A percentile compares a stretch with the other conserved stretches of the same genome.
Conservation (phyloP, 2,888 invertebrate genomes). For the Poecilus cupreus region DNA sequence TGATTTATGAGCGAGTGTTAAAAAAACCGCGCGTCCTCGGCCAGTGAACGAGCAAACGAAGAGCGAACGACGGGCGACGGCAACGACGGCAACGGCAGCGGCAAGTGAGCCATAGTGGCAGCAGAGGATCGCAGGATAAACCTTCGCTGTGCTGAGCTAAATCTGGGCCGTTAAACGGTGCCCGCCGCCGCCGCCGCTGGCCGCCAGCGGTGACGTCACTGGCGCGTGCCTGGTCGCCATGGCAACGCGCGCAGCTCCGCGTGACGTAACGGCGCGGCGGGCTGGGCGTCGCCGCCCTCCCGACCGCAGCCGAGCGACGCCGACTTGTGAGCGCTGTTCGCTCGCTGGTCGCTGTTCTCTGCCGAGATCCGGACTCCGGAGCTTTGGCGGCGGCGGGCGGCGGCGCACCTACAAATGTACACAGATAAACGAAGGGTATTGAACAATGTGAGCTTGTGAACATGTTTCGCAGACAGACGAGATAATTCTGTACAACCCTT, state of each 20-base stretch:
- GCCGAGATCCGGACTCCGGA: neutral
- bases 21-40: conserved; percentile 31
- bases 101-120: conserved; percentile 8
- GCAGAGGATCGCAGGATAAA: conserved; percentile 21
- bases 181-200: conserved; percentile 6
- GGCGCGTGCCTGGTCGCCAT: conserved; percentile 41
- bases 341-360: neutral
- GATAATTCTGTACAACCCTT: too few species aligned
- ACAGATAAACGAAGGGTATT: conserved; percentile 30
- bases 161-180: conserved; percentile 52
- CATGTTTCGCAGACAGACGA: too few species aligned
- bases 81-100: neutral
- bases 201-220: conserved; percentile 23
- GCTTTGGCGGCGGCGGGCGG: neutral
- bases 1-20: conserved; percentile 28
- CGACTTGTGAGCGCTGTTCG: neutral
- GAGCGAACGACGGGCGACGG: neutral
- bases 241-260: conserved; percentile 46
- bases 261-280: conserved; percentile 45
- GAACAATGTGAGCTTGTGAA: conserved; percentile 6
- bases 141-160: conserved; percentile 38
- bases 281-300: conserved; percentile 45
- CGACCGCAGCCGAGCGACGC: conserved; percentile 1
- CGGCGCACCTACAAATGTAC: conserved; percentile 29
- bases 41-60: conserved; percentile 23